Conservation (phyloP, 2,888 invertebrate species). For the Drosophila prostipennis region DNA sequence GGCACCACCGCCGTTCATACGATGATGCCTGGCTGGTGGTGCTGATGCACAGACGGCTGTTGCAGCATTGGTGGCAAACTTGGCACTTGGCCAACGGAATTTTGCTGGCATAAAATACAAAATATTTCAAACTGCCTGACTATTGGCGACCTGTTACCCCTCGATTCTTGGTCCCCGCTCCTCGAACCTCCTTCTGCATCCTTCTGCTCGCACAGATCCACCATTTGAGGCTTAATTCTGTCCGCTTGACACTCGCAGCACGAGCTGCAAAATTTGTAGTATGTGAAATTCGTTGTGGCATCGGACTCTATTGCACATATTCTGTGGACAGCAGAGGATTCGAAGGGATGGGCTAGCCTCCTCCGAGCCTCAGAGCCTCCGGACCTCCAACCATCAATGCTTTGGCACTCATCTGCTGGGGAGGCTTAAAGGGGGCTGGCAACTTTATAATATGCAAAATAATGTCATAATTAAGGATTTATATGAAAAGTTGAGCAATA, state of each 20-base stretch:
- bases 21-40: conserved; percentile 27
- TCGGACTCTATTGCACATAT: conserved; percentile 67
- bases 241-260: conserved; percentile 63
- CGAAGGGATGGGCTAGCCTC: neutral
- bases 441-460: conserved; percentile 80
- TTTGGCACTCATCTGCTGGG: neutral
- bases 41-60: conserved; percentile 53
- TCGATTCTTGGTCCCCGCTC: neutral
- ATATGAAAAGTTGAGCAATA: conserved; percentile 74
- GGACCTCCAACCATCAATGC: conserved; percentile 43
- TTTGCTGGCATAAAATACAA: conserved; percentile 75
- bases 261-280: conserved; percentile 65
- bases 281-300: conserved; percentile 76
- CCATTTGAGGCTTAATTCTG: conserved; percentile 73
- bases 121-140: conserved; percentile 65
- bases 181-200: conserved; percentile 14
- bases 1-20: neutral
- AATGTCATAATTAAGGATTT: conserved; percentile 83
- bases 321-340: conserved; percentile 36
- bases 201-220: conserved; percentile 30
- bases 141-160: conserved; percentile 42
- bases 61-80: conserved; percentile 66
- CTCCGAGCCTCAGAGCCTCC: neutral
- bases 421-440: neutral
- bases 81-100: conserved; percentile 75